Percentiles rank a stretch among this genome's conserved stretches.
Conservation (phyloP, 1,140 invertebrate species). For the Agrilus planipennis region DNA sequence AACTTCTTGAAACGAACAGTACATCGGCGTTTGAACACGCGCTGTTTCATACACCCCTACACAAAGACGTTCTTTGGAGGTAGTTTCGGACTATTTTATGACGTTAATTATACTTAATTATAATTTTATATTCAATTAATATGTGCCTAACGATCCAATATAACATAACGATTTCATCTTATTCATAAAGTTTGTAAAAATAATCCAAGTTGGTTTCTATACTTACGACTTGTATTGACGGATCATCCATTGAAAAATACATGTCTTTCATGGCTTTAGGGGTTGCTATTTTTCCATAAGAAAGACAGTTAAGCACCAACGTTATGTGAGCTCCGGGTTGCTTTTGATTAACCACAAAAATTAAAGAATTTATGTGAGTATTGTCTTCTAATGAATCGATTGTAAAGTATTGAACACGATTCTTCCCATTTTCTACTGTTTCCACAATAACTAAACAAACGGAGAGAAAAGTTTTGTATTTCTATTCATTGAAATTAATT, state of each 20-base stretch:
- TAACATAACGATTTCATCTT: too few relatives aligned
- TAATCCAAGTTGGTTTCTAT: too few relatives aligned
- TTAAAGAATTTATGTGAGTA: conserved; percentile 37
- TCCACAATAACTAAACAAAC: conserved; percentile 45
- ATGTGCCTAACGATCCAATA: too few relatives aligned
- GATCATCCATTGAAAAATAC: conserved; percentile 26
- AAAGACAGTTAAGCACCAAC: conserved; percentile 45
- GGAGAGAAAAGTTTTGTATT: conserved; percentile 2
- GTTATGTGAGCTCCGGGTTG: conserved; percentile 39
- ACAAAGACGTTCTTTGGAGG: too few relatives aligned
- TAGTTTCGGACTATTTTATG: too few relatives aligned
- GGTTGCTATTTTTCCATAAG: conserved; percentile 40
- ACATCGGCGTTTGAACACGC: too few relatives aligned
- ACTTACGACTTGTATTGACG: conserved; percentile 35
- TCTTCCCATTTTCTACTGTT: conserved; percentile 38
- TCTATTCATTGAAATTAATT: background rate
- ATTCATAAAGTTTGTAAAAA: too few relatives aligned
- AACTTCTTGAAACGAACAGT: too few relatives aligned
- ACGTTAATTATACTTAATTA: too few relatives aligned
- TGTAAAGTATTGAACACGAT: conserved; percentile 37
- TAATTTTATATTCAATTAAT: too few relatives aligned
- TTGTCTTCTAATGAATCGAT: conserved; percentile 40
- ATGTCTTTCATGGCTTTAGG: conserved; percentile 39
- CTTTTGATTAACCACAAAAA: conserved; percentile 42
- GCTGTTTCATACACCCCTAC: too few relatives aligned